Conservation (phyloP, 2,797 vertebrate genomes). For the Neopelma chrysocephalum region DNA sequence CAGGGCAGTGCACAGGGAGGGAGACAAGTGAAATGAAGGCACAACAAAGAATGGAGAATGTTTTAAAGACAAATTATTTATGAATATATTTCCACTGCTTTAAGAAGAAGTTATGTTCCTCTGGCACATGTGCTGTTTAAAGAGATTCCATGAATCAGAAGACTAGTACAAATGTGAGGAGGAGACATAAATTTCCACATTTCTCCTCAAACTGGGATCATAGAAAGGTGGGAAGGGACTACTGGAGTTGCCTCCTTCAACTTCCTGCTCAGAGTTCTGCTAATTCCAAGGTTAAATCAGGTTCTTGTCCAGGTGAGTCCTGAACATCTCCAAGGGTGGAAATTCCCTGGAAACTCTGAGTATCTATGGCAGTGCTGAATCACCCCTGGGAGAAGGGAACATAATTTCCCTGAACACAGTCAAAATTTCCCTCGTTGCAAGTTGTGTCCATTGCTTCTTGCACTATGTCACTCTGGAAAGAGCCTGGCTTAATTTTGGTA, state of each 20-base stretch:
- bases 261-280: not conserved
- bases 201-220: not conserved
- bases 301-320: not conserved
- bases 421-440: not conserved
- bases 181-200: not conserved
- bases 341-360: not conserved
- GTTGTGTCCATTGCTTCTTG: accelerated
- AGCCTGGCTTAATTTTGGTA: not conserved
- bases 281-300: not conserved
- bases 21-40: not conserved
- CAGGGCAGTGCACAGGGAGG: not conserved
- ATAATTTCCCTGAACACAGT: not conserved
- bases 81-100: not conserved
- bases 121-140: not conserved
- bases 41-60: not conserved
- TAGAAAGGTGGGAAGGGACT: not conserved
- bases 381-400: not conserved
- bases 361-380: not conserved
- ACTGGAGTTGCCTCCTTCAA: not conserved
- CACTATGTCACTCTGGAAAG: not conserved
- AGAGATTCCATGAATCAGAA: not conserved
- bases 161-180: not conserved
- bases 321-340: not conserved
- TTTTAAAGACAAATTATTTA: not conserved
- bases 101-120: not conserved